Base-by-base conservation (phyloP, 2,888 invertebrate genomes). In the Helobdella robusta region DNA sequence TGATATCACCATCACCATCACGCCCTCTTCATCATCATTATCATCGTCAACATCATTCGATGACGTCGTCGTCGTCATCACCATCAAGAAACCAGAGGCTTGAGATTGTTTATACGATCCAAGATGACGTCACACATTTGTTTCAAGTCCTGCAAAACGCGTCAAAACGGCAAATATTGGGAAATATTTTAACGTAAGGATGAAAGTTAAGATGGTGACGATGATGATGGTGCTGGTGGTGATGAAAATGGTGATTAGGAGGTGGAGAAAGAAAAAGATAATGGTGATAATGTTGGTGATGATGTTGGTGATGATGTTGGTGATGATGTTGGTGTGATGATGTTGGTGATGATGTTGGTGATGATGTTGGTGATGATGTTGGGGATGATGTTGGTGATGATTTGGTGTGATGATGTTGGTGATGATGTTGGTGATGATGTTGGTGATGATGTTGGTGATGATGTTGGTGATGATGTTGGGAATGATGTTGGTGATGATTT, bases 201-300 rank as follows among this genome's bases (percentile, higher is more conserved):
- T 59, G 34, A 8, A 28, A 34, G 8, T 35, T 2, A 1, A 23
- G n/a, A 59, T 34, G 36, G 28, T 52, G 59, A 32, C 20, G 59
- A 34, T 35, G 36, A 59, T 35, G 36, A 6, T 59, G 59, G 20
- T 34, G 36, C 28, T 59, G 40, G 36, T 36, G 59, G 36, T 59
- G 40, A 36, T 20, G 36, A 23, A 0, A 28, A 35, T 56, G 23
- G 23, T 11, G 2, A 54, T n/a, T n/a, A n/a, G n/a, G n/a, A n/a
- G n/a, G n/a, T n/a, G n/a, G n/a, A n/a, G n/a, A n/a, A n/a, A n/a
- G n/a, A n/a, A n/a, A n/a, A n/a, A n/a, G n/a, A n/a, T 35, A 35
- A 63, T 4, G 34, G 52, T 2, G 54, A 63, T 20, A 36, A 32
- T 36, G 54, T 23, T 35, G 56, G 35, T 23, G 56, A 52, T 54